Base-by-base conservation (phyloP, 2,113 vertebrate species). In the Pavo muticus region DNA sequence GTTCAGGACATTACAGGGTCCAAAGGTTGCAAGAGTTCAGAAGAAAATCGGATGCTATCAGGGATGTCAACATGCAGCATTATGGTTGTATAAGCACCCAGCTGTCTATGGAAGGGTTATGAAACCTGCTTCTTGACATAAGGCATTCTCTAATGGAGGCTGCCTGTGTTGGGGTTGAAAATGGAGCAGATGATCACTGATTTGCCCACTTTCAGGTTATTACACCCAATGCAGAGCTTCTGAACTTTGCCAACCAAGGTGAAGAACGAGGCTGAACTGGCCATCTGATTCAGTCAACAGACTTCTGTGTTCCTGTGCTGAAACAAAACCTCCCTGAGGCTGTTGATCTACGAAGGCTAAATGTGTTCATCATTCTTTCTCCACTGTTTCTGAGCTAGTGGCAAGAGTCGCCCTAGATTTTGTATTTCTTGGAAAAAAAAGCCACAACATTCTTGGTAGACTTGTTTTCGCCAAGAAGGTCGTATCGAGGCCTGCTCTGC, bases 41-140 rank as follows among this genome's bases (percentile, higher is more conserved):
- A 12, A 65, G 48, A 64, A 15, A 14, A 32, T 1, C 3, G 11
- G 10, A 14, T 12, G 2, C 4, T 44, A 0, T 39, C 13, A 50
- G 10, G 8, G 21, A 40, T 25, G 21, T 40, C 30, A 68, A 23
- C 39, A n/a, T 47, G 11, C 8, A 60, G 6, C 14, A 47, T 13
- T 57, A 10, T n/a, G 47, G 17, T 72, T 72, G 4, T 73, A 24
- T 12, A 57, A 59, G 68, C 20, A 70, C n/a, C 9, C n/a, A 23
- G 52, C 42, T 71, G 74, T 14, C 24, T 14, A 2, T 29, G 11
- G 48, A 25, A 0, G 3, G 20, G 37, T 65, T 87, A 48, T 73
- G 48, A 87, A 94, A 91, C 15, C 13, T 14, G 3, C 21, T 78
- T 50, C 47, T 64, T 56, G 14, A 37, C 1, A 4, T 90, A 40